phyloP scores from a whole-genome alignment of 2,888 invertebrate species.

The Dasypolia templi region DNA sequence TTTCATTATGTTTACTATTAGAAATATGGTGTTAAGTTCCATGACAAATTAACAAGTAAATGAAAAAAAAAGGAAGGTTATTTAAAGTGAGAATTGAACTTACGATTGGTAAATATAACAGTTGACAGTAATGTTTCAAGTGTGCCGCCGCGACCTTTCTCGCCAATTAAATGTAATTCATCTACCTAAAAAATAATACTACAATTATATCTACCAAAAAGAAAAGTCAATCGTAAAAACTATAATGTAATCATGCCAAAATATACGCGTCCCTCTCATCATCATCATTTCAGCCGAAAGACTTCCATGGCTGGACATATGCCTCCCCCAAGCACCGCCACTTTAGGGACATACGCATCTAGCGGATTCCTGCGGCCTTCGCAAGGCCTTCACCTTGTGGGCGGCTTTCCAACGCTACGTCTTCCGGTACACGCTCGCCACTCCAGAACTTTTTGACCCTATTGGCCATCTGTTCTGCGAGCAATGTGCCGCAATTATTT shows the following conservation, averaged over 20 bases:
- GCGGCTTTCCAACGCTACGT: too few relatives aligned
- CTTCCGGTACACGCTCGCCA: too few relatives aligned
- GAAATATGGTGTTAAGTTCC: neutral
- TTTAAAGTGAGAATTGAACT: conserved; percentile 61
- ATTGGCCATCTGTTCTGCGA: too few relatives aligned
- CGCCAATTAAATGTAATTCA: conserved; percentile 98
- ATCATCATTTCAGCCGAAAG: too few relatives aligned
- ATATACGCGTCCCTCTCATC: too few relatives aligned
- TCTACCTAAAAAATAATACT: conserved; percentile 91
- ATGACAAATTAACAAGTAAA: neutral
- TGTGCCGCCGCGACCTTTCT: conserved; percentile 95
- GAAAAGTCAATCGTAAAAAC: neutral
- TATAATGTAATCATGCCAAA: neutral
- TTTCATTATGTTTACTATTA: neutral
- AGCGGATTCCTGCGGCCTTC: too few relatives aligned
- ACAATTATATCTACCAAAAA: neutral
- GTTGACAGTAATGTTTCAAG: conserved; percentile 96
- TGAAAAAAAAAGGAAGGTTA: neutral
- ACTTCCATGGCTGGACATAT: too few relatives aligned
- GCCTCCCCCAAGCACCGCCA: too few relatives aligned
- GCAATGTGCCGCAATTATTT: too few relatives aligned
- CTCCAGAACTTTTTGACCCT: too few relatives aligned
- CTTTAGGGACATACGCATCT: too few relatives aligned
- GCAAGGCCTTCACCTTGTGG: too few relatives aligned
- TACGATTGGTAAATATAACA: conserved; percentile 93